Base-by-base conservation (phyloP, 2,113 vertebrate genomes). In the Puffinus mauretanicus region DNA sequence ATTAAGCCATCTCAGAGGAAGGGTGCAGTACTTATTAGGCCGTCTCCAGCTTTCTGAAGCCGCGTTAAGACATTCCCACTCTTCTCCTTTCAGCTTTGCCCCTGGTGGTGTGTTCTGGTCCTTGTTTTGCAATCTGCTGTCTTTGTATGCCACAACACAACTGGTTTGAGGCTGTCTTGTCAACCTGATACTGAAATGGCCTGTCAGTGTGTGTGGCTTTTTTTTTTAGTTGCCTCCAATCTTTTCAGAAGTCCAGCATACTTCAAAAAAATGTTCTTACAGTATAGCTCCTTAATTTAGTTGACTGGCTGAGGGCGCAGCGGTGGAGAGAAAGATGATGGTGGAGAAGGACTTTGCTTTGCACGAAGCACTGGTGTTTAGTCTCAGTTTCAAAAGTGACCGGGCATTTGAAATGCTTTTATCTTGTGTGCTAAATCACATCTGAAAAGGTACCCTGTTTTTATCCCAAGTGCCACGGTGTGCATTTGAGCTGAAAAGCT, bases 281-380 rank as follows among this genome's bases (percentile, higher is more conserved):
- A 25, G 24, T 25, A 16, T 24, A 30, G 16, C 9, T 86, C 7
- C 49, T 76, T 70, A 82, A 34, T 85, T 64, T 44, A 70, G 17
- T 27, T 75, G 24, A 32, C 21, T 42, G 24, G 7, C 30, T 0
- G 1, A 65, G 21, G 14, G 13, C 1, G 0, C 34, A 84, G 21
- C 1, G 3, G 6, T 54, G 13, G 16, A 66, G 34, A 46, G 42
- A 44, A 73, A 62, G 18, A 2, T 42, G 24, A 7, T 61, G 9
- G 7, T 49, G 49, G 36, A 62, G 52, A 57, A 67, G 42, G 20
- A 64, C 30, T 61, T 88, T 1, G 36, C 29, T 91, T 83, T 32
- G n/a, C 11, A 8, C 2, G 1, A 51, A 78, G 9, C 1, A 0
- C 25, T 89, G 16, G 10, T 66, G 25, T 13, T 1, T 36, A 58